Conservation (phyloP, 2,797 vertebrate genomes). For the Eutrigla gurnardus region DNA sequence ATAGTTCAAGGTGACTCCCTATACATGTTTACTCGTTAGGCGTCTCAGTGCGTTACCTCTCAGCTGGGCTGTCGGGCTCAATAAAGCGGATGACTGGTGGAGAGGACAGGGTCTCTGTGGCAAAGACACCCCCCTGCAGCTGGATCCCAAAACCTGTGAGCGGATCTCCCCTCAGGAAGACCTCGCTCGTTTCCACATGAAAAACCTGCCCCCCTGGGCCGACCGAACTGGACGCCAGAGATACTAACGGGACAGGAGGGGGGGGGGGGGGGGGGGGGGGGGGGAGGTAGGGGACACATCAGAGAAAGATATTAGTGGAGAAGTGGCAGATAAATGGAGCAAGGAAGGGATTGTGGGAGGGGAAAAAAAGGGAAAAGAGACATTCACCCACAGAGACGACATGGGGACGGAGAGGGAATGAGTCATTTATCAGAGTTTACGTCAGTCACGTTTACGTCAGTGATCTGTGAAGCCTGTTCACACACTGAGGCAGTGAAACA, state of each 20-base stretch:
- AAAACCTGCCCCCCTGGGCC: conserved; percentile 98
- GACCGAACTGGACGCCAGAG: conserved; percentile 93
- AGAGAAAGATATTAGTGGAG: conserved; percentile 42
- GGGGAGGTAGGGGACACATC: conserved; percentile 31
- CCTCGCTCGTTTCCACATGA: conserved; percentile 94
- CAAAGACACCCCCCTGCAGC: conserved; percentile 98
- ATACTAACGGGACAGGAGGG: conserved; percentile 84
- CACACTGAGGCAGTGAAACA: conserved; percentile 12
- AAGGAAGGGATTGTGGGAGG: conserved; percentile 43
- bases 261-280: conserved; percentile 9
- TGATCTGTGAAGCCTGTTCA: conserved; percentile 55
- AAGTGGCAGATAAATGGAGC: conserved; percentile 55
- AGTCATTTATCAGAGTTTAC: conserved; percentile 58
- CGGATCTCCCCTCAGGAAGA: conserved; percentile 93
- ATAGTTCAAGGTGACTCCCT: conserved; percentile 68
- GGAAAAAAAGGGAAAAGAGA: conserved; percentile 20
- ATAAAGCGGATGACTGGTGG: conserved; percentile 96
- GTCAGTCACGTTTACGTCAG: conserved; percentile 59
- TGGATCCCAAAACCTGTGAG: conserved; percentile 97
- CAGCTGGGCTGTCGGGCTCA: conserved; percentile 97
- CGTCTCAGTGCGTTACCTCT: conserved; percentile 86
- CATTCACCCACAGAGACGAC: conserved; percentile 49
- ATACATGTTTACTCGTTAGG: conserved; percentile 59
- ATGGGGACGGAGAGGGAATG: conserved; percentile 47
- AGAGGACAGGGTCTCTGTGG: conserved; percentile 94